phyloP scores from a whole-genome alignment of 2,888 invertebrate species.

The Aphidius colemani region DNA sequence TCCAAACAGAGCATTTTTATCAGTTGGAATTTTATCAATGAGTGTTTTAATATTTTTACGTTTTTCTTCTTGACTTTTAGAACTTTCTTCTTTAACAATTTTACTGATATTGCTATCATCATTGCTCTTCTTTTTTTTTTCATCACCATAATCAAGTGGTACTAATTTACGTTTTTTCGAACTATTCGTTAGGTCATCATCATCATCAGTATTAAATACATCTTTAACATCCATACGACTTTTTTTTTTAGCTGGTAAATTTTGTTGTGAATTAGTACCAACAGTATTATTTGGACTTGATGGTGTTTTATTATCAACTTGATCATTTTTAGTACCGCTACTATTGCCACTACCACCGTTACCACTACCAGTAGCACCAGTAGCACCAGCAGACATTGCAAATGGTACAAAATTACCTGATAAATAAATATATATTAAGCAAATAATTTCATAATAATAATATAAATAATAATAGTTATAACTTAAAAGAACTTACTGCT shows the following conservation, averaged over 20 bases:
- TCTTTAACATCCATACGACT: slow-evolving; percentile 74
- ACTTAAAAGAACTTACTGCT: slow-evolving; percentile 38
- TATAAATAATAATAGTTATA: neutral
- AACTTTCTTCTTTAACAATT: slow-evolving; percentile 67
- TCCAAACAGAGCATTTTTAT: slow-evolving; percentile 94
- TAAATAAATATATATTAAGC: slow-evolving; percentile 25
- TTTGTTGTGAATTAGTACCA: slow-evolving; percentile 43
- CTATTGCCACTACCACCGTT: slow-evolving; percentile 49
- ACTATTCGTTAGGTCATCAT: slow-evolving; percentile 65
- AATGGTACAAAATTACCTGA: slow-evolving; percentile 57
- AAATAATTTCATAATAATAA: neutral
- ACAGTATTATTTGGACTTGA: slow-evolving; percentile 46
- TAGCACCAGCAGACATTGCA: slow-evolving; percentile 45
- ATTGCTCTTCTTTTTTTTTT: slow-evolving; percentile 62
- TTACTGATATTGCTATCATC: slow-evolving; percentile 56
- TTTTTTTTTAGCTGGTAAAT: slow-evolving; percentile 68
- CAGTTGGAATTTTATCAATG: slow-evolving; percentile 98
- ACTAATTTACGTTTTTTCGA: slow-evolving; percentile 78
- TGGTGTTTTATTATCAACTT: slow-evolving; percentile 55
- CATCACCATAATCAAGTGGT: slow-evolving; percentile 72
- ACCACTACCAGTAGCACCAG: slow-evolving; percentile 49
- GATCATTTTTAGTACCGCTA: slow-evolving; percentile 49
- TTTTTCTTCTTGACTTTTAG: slow-evolving; percentile 89
- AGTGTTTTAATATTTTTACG: slow-evolving; percentile 94
- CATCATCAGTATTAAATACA: slow-evolving; percentile 86